Percentiles rank a stretch among this genome's conserved stretches.
Conservation (phyloP, 1,140 invertebrate genomes). For the Neocloeon triangulifer region DNA sequence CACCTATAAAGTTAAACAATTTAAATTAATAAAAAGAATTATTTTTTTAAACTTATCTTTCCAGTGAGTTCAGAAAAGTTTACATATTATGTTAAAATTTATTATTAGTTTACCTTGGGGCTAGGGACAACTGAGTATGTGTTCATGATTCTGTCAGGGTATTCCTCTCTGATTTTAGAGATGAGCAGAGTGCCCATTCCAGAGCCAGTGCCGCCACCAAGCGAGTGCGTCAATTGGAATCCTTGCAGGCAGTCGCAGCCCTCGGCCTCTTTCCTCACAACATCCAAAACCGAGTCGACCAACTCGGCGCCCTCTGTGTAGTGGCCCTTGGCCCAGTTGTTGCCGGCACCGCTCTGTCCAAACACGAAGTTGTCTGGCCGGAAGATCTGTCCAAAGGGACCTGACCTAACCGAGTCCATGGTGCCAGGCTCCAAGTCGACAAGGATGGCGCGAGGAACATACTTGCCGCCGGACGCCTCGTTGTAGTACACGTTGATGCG, state of each 20-base stretch:
- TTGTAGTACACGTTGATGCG: conserved; percentile 37
- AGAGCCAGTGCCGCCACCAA: conserved; percentile 36
- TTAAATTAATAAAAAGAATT: too few relatives aligned
- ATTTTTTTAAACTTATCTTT: too few relatives aligned
- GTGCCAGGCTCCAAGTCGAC: conserved; percentile 86
- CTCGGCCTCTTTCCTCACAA: conserved; percentile 72
- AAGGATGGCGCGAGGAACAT: conserved; percentile 75
- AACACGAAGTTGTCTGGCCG: conserved; percentile 80
- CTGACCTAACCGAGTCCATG: conserved; percentile 81
- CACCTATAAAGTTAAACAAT: conserved; percentile 19
- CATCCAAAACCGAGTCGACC: conserved; percentile 66
- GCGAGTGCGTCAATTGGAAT: conserved; percentile 31
- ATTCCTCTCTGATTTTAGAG: conserved; percentile 24
- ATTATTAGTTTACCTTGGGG: conserved; percentile 21
- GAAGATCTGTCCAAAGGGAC: conserved; percentile 66
- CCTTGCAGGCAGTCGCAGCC: conserved; percentile 57
- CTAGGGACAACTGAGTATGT: conserved; percentile 36
- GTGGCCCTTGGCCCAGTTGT: conserved; percentile 41
- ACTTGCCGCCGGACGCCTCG: conserved; percentile 49
- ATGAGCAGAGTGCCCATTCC: conserved; percentile 32
- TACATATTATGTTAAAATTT: too few relatives aligned
- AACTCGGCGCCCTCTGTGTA: conserved; percentile 26
- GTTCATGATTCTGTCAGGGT: conserved; percentile 36
- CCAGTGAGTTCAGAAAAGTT: too few relatives aligned
- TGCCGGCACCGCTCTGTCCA: conserved; percentile 40